Evolutionary conservation across 2,888 invertebrate genomes (phyloP).

Genomic region (Elegia similella): DNA sequence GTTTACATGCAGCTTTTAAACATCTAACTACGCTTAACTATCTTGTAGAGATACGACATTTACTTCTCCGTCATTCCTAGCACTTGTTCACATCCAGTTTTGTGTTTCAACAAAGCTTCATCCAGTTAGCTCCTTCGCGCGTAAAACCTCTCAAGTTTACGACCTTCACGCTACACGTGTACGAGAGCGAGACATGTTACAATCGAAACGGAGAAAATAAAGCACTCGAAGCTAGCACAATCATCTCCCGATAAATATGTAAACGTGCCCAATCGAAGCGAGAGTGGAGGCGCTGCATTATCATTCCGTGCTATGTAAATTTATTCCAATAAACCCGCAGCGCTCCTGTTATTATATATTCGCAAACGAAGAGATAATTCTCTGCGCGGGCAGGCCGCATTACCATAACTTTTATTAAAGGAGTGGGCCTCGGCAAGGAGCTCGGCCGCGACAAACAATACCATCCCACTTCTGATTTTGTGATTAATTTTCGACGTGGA

Average conservation of each 20-base stretch:
- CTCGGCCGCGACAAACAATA: slow-evolving; percentile 67
- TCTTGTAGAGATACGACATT: no score
- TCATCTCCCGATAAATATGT: slow-evolving; percentile 75
- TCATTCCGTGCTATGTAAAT: slow-evolving; percentile 76
- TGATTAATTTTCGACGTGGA: slow-evolving; percentile 76
- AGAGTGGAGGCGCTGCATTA: slow-evolving; percentile 58
- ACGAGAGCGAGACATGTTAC: slow-evolving; percentile 10
- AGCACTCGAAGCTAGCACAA: slow-evolving; percentile 49
- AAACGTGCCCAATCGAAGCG: slow-evolving; percentile 71
- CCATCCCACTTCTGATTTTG: slow-evolving; percentile 32
- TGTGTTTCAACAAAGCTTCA: no score
- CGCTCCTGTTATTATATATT: slow-evolving; percentile 78
- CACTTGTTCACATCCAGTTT: no score
- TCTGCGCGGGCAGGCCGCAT: slow-evolving; percentile 67
- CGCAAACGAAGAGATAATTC: slow-evolving; percentile 80
- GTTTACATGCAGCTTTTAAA: no score
- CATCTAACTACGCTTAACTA: no score
- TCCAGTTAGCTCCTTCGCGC: no score
- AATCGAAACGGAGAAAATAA: slow-evolving; percentile 34
- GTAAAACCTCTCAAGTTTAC: not conserved
- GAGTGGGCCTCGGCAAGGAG: slow-evolving; percentile 58
- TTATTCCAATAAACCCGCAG: slow-evolving; percentile 78
- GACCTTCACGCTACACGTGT: slow-evolving; percentile 3
- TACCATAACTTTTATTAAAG: slow-evolving; percentile 81
- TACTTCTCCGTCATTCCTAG: no score